Evolutionary conservation across 2,888 invertebrate species (phyloP).

Genomic region (Trichogramma dendrolimi): DNA sequence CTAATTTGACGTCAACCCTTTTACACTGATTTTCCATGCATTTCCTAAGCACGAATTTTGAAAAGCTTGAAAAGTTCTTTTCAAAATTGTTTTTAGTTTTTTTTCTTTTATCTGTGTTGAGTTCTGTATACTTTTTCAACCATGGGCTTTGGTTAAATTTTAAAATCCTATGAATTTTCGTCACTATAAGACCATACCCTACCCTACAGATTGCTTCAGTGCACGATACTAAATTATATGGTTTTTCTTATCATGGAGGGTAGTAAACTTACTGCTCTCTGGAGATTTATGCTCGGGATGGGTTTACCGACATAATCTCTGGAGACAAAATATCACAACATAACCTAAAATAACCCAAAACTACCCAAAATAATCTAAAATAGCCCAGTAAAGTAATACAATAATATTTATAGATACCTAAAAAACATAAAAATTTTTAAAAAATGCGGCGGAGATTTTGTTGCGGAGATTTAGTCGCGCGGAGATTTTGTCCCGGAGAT

Average conservation of each 20-base stretch:
- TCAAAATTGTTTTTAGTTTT: background rate
- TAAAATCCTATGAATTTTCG: no score
- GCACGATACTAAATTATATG: background rate
- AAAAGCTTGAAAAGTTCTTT: slow-evolving; percentile 40
- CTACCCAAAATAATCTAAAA: no score
- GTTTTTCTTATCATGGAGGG: background rate
- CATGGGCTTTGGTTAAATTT: background rate
- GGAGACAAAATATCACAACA: no score
- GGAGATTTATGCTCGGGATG: background rate
- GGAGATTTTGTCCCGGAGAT: no score
- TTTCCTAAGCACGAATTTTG: slow-evolving; percentile 43
- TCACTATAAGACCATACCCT: background rate
- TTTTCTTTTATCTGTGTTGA: background rate
- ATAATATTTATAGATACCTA: no score
- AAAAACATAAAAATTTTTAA: no score
- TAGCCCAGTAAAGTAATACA: no score
- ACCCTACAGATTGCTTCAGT: background rate
- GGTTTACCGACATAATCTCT: no score
- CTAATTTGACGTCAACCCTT: slow-evolving; percentile 40
- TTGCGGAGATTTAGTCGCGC: no score
- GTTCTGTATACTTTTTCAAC: background rate
- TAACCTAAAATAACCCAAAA: no score
- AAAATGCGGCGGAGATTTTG: no score
- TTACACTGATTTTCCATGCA: slow-evolving; percentile 50
- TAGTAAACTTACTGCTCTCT: background rate